Evolutionary conservation across 2,797 vertebrate species (phyloP).

Genomic region (Psittacula echo): DNA sequence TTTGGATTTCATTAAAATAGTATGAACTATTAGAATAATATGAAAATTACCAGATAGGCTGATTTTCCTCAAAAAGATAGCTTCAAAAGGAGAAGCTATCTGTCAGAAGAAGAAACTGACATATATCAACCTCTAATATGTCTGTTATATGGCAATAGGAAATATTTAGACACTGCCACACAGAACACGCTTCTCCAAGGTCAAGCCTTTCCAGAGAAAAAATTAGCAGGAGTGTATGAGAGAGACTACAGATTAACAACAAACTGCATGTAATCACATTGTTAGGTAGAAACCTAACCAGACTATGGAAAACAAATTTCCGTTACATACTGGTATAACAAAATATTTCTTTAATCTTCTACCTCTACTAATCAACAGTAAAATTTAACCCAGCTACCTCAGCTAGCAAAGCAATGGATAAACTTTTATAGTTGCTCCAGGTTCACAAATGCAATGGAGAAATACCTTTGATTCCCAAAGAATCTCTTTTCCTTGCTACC

Average conservation of each 20-base stretch:
- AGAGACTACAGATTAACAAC: background rate
- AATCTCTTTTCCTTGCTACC: background rate
- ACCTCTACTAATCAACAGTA: background rate
- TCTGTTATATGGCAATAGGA: background rate
- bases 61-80: background rate
- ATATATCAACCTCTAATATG: background rate
- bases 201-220: background rate
- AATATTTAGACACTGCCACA: background rate
- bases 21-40: background rate
- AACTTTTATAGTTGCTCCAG: background rate
- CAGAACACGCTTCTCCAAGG: background rate
- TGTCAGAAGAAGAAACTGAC: background rate
- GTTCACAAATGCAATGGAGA: background rate
- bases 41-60: background rate
- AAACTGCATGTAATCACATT: background rate
- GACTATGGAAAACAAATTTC: background rate
- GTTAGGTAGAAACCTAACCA: background rate
- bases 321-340: background rate
- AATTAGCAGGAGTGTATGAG: background rate
- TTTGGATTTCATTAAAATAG: background rate
- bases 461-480: slow-evolving; percentile 59
- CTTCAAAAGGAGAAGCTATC: background rate
- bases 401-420: background rate
- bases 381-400: background rate
- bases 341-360: background rate